phyloP scores from a whole-genome alignment of 2,113 vertebrate species.

The Carassius carassius region DNA sequence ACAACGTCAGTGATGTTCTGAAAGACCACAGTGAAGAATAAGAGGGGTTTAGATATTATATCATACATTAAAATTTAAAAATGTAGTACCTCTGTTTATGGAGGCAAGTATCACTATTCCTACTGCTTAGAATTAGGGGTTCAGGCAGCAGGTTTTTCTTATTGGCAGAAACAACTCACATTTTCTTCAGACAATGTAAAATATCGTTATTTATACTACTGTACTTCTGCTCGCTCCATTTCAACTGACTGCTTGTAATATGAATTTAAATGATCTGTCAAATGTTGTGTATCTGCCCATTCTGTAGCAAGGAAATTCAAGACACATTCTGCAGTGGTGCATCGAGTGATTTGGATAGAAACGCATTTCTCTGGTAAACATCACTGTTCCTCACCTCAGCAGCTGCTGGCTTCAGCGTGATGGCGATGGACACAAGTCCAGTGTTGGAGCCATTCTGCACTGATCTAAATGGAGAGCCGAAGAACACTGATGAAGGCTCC shows the following conservation, averaged over 20 bases:
- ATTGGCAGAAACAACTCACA: no score
- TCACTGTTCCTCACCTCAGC: slow-evolving; percentile 82
- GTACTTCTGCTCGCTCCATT: background rate
- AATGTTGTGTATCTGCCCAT: background rate
- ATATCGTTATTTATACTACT: background rate
- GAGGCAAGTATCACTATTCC: background rate
- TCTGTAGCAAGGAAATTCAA: background rate
- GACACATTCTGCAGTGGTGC: background rate
- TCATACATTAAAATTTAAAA: background rate
- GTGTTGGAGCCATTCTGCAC: slow-evolving; percentile 84
- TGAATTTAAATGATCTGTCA: background rate
- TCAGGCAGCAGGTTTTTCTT: no score
- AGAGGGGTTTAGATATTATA: background rate
- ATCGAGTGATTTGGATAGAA: background rate
- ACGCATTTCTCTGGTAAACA: background rate
- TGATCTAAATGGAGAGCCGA: slow-evolving; percentile 78
- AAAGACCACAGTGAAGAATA: background rate
- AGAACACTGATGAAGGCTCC: slow-evolving; percentile 79
- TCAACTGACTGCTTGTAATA: background rate
- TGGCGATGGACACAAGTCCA: slow-evolving; percentile 93
- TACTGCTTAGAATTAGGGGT: background rate
- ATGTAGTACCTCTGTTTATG: background rate
- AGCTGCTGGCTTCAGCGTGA: slow-evolving; percentile 90
- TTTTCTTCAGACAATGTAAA: background rate
- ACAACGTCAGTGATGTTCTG: slow-evolving; percentile 89